Conservation (phyloP, 2,113 vertebrate genomes). For the Oceanodroma tethys region DNA sequence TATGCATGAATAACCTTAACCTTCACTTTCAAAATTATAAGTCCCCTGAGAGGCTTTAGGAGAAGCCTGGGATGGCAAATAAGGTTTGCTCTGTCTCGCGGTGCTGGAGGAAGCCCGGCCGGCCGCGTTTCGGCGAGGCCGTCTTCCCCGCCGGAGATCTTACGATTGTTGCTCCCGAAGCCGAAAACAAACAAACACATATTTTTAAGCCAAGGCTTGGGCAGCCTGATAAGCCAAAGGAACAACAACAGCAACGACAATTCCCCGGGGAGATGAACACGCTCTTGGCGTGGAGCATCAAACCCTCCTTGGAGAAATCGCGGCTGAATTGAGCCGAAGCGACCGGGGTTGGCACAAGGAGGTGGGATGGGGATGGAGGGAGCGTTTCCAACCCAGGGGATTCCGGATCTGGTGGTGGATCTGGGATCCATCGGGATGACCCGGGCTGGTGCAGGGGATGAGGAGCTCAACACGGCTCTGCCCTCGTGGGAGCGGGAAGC, state of each 20-base stretch:
- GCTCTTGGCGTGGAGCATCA: not conserved
- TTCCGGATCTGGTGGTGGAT: not conserved
- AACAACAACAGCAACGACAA: not conserved
- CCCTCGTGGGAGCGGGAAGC: rapidly evolving
- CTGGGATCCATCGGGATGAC: not conserved
- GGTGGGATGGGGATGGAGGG: not conserved
- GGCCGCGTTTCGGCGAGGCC: not conserved
- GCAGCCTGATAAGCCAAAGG: not conserved
- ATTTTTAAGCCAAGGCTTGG: not conserved
- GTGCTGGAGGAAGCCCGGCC: not conserved
- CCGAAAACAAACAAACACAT: not conserved
- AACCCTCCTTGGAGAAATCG: not conserved
- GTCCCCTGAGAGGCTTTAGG: slow-evolving; percentile 16
- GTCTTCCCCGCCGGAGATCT: not conserved
- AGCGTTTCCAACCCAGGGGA: not conserved
- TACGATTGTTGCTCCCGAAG: not conserved
- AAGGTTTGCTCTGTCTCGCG: slow-evolving; percentile 26
- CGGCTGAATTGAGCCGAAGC: rapidly evolving
- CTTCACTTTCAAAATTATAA: slow-evolving; percentile 46
- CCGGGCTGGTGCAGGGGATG: not conserved
- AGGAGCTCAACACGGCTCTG: not conserved
- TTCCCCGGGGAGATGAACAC: not conserved
- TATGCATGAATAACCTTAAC: slow-evolving; percentile 43
- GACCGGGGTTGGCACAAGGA: not conserved
- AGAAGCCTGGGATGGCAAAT: slow-evolving; percentile 36